Evolutionary conservation across 2,888 invertebrate genomes (phyloP).

Genomic region (Nephrotoma guestfalica): DNA sequence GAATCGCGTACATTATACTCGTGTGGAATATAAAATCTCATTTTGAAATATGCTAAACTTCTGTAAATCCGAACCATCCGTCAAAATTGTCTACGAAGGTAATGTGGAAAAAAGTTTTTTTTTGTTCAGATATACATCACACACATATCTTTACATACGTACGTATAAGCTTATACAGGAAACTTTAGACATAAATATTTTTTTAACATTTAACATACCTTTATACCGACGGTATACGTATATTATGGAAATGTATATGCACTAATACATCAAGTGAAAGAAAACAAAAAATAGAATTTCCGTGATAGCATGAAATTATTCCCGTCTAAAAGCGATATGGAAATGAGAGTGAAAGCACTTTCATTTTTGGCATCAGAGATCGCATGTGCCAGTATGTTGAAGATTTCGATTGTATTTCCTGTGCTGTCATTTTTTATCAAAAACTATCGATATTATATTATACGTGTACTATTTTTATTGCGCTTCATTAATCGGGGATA

Average conservation of each 20-base stretch:
- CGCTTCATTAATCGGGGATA: too few species aligned
- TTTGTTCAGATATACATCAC: background rate
- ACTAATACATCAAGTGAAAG: background rate
- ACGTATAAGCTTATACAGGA: background rate
- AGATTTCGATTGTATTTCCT: too few species aligned
- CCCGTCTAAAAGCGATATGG: background rate
- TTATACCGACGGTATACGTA: background rate
- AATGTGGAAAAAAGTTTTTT: background rate
- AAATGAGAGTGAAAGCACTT: background rate
- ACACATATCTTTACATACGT: background rate
- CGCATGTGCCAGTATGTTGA: too few species aligned
- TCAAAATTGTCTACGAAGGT: background rate
- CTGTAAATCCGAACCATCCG: background rate
- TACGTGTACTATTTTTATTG: too few species aligned
- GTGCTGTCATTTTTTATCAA: too few species aligned
- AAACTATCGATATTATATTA: too few species aligned
- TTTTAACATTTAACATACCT: background rate
- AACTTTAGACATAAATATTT: background rate
- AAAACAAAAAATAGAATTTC: background rate
- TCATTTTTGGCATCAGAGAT: background rate
- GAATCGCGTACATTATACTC: background rate
- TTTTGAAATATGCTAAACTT: background rate
- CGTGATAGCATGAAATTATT: background rate
- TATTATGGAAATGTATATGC: background rate
- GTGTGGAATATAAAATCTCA: background rate